These are phyloP conservation scores for Cyanoderma ruficeps DNA, from an alignment of 2,113 vertebrate genomes.

Conservation along the genomic window DNA sequence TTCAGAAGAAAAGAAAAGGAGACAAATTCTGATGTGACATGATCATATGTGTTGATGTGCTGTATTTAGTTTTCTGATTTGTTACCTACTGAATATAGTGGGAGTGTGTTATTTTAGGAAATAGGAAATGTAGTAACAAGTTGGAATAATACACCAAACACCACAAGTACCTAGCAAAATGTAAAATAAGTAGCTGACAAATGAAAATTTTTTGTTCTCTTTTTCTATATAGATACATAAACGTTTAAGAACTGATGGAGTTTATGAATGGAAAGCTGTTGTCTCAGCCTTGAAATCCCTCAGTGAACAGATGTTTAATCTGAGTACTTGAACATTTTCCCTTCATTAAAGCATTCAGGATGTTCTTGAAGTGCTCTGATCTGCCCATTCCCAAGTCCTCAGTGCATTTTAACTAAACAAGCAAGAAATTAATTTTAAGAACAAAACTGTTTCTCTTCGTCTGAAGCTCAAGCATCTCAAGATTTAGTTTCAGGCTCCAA, in stretches of 20 bases:
- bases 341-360: not conserved
- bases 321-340: constrained; percentile 7
- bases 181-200: not conserved
- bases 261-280: constrained; percentile 20
- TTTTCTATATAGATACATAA: not conserved
- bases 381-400: not conserved
- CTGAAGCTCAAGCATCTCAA: not conserved
- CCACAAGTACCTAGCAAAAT: not conserved
- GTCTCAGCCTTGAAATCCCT: constrained; percentile 4
- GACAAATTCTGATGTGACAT: not conserved
- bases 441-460: not conserved
- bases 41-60: not conserved
- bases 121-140: not conserved
- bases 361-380: not conserved
- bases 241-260: not conserved
- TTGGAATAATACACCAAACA: not conserved
- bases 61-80: constrained; percentile 14
- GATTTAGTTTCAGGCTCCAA: not conserved
- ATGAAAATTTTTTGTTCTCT: constrained; percentile 25
- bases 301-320: constrained; percentile 36
- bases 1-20: not conserved
- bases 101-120: not conserved
- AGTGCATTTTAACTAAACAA: not conserved
- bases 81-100: not conserved
- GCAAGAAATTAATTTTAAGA: not conserved